phyloP scores from a whole-genome alignment of 1,140 invertebrate species.

The Lordiphosa collinella region DNA sequence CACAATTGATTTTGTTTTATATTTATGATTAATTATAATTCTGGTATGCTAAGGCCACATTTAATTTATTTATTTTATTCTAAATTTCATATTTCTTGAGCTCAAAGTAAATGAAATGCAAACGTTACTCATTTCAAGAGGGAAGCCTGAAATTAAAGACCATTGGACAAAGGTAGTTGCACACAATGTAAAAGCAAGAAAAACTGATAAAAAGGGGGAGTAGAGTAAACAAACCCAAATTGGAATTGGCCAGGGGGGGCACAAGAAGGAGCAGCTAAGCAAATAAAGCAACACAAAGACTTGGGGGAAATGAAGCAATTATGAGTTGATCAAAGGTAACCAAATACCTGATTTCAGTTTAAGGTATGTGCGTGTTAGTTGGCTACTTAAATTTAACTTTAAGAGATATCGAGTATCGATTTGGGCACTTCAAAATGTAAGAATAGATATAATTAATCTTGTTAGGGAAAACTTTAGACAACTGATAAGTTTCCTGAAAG shows the following conservation, averaged over 20 bases:
- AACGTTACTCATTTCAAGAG: slow-evolving; percentile 6
- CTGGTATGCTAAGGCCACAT: slow-evolving; percentile 68
- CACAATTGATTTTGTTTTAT: slow-evolving; percentile 50
- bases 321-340: not conserved
- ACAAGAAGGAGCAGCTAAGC: not conserved
- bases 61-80: slow-evolving; percentile 50
- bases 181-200: slow-evolving; percentile 17
- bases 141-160: slow-evolving; percentile 18
- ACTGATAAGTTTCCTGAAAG: too few relatives aligned
- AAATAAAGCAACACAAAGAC: not conserved
- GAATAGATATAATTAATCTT: too few relatives aligned
- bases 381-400: too few relatives aligned
- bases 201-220: slow-evolving; percentile 8
- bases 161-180: slow-evolving; percentile 21
- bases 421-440: too few relatives aligned
- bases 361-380: too few relatives aligned
- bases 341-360: too few relatives aligned
- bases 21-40: slow-evolving; percentile 22
- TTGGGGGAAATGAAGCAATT: slow-evolving; percentile 2
- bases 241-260: not conserved
- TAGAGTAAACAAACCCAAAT: slow-evolving; percentile 19
- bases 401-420: too few relatives aligned
- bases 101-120: slow-evolving; percentile 8
- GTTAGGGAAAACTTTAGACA: too few relatives aligned
- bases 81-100: slow-evolving; percentile 45